These are phyloP conservation scores for Norana najaformis DNA, from an alignment of 2,888 invertebrate species.

Conservation along the genomic window DNA sequence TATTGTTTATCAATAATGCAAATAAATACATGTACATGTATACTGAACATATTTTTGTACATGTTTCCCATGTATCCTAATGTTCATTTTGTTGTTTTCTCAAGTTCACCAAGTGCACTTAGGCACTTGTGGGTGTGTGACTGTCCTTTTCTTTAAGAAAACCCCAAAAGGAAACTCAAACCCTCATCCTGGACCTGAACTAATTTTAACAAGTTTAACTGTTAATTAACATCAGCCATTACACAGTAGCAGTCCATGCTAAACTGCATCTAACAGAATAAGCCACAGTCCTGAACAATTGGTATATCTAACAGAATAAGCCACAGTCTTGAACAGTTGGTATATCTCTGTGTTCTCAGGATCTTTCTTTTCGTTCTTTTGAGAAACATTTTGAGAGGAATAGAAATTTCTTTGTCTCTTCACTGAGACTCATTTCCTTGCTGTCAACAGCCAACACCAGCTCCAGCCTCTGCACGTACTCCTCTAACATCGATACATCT, in stretches of 20 bases:
- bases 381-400: not conserved
- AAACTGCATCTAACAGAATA: not conserved
- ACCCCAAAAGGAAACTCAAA: not conserved
- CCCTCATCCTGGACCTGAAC: not conserved
- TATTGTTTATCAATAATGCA: too few species aligned
- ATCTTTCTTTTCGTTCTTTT: not conserved
- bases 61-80: too few species aligned
- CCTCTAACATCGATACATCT: not conserved
- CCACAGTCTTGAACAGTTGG: not conserved
- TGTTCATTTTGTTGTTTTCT: not conserved
- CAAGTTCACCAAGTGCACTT: not conserved
- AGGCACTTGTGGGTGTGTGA: not conserved
- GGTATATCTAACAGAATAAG: not conserved
- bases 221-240: too few species aligned
- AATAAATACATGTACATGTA: too few species aligned
- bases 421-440: not conserved
- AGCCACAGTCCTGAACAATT: slow-evolving; percentile 2
- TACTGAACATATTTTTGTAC: too few species aligned
- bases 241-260: not conserved
- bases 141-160: not conserved
- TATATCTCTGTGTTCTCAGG: not conserved
- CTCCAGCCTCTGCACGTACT: not conserved
- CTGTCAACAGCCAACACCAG: not conserved
- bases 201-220: not conserved
- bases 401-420: not conserved